Percentiles rank a stretch among this genome's conserved stretches.
phyloP scores from a whole-genome alignment of 2,888 invertebrate genomes.

The Cistogaster globosa region DNA sequence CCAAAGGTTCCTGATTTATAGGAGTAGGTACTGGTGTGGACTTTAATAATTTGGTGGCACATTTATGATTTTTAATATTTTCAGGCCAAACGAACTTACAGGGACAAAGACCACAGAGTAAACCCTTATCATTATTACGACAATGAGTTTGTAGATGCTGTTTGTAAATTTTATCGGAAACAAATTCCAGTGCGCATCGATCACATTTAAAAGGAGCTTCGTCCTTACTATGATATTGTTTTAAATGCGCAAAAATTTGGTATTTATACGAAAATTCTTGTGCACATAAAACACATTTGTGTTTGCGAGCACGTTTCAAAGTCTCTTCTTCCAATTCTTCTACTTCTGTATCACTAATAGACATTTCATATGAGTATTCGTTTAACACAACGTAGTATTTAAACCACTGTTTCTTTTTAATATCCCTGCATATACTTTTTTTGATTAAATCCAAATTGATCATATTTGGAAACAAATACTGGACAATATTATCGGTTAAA shows the following conservation, averaged over 20 bases:
- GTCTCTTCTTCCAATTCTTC: conserved; percentile 71
- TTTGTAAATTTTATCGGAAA: conserved; percentile 83
- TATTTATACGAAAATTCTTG: conserved; percentile 76
- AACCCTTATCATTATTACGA: conserved; percentile 75
- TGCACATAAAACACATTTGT: conserved; percentile 77
- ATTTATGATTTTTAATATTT: conserved; percentile 75
- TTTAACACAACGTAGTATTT: conserved; percentile 79
- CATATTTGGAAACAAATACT: conserved; percentile 65
- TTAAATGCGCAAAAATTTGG: conserved; percentile 76
- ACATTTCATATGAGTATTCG: conserved; percentile 79
- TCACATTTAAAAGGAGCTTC: conserved; percentile 84
- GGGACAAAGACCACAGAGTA: conserved; percentile 78
- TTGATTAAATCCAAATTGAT: conserved; percentile 72
- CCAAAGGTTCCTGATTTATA: too few relatives aligned
- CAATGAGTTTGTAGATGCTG: conserved; percentile 84
- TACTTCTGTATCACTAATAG: conserved; percentile 81
- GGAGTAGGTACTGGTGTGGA: neutral
- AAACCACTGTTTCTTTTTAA: conserved; percentile 71
- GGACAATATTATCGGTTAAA: conserved; percentile 74
- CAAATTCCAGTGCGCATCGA: conserved; percentile 84
- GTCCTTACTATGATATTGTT: conserved; percentile 79
- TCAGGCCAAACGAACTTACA: conserved; percentile 76
- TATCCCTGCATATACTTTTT: conserved; percentile 73
- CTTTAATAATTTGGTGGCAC: conserved; percentile 60
- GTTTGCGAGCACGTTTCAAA: conserved; percentile 53